A percentile compares a stretch with the other conserved stretches of the same genome.
Conservation (phyloP, 2,888 invertebrate species). For the Dryomyza anilis region DNA sequence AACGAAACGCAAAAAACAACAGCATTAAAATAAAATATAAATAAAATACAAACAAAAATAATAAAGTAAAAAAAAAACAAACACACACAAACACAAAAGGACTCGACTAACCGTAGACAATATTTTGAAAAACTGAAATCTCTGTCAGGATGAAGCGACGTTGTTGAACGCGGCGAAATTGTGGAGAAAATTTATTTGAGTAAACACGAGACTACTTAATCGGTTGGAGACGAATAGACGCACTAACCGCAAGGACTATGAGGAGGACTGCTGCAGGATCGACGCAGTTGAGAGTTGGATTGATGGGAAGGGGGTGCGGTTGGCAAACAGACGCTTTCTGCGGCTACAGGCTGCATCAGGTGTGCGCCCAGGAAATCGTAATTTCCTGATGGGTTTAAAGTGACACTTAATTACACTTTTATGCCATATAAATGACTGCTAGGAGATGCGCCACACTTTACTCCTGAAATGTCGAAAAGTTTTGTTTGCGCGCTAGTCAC, state of each 20-base stretch:
- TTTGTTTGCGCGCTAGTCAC: constrained; percentile 13
- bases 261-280: not conserved
- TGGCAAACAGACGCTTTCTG: not conserved
- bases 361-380: constrained; percentile 40
- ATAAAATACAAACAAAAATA: not conserved
- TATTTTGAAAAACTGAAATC: not conserved
- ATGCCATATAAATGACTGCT: constrained; percentile 37
- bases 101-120: not conserved
- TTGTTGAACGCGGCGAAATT: not conserved
- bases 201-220: constrained; percentile 6
- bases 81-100: not conserved
- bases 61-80: not conserved
- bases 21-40: not conserved
- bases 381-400: constrained; percentile 42
- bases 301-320: not conserved
- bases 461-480: constrained; percentile 15
- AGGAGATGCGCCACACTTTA: constrained; percentile 9
- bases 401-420: constrained; percentile 42
- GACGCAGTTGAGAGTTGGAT: not conserved
- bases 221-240: constrained; percentile 4
- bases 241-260: not conserved
- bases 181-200: not conserved
- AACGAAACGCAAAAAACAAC: not conserved
- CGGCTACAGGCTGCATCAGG: constrained; percentile 32
- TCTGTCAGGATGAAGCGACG: not conserved